Evolutionary conservation across 2,888 invertebrate species (phyloP), one percentile per base, ranked within the genome.

Genomic region (Agrochola lota): DNA sequence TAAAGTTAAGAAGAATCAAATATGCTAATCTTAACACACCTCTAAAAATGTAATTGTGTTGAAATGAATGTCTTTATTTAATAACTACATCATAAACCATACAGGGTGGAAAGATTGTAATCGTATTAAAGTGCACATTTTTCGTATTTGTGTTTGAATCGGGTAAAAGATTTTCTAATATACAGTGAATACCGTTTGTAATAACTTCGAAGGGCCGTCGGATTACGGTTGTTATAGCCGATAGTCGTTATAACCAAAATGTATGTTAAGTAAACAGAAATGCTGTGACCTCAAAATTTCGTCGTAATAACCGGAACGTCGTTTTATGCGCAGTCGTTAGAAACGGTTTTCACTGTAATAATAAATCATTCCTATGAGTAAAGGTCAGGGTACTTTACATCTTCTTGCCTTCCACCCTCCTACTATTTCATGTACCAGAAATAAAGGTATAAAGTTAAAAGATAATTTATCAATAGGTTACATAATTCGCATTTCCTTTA

Each of bases 1-100:
- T 40, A 52, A 68, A 70, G 11, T 67, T 71, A 20, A 43, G 20
- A 84, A 35, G 46, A 84, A 68, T 46, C 23, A 64, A 43, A 62
- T 23, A 57, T 30, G 59, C 55, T 72, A 84, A 43, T 55, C 26
- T 43, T 79, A 74, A 46, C 12, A 78, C 60, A 49, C 23, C 26
- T 43, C 55, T 80, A 59, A 40, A 57, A 83, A 74, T 26, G 4
- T 59, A 30, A 49, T 40, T 57, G 23, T 52, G 15, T 71, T 69
- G 49, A 60, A 35, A 57, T 60, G 15, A 30, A 46, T 75, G 49
- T 23, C 5, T 40, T 17, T 23, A 46, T 55, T 46, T 55, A 26
- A 68, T 23, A 71, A 71, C n/a, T 43, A 60, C 30, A 49, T 55
- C 20, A 55, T 83, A 17, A 46, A 26, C n/a, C 46, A 62, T 46